These are phyloP conservation scores for Zophobas atratus DNA, from an alignment of 1,140 invertebrate species.

Conservation along the genomic window DNA sequence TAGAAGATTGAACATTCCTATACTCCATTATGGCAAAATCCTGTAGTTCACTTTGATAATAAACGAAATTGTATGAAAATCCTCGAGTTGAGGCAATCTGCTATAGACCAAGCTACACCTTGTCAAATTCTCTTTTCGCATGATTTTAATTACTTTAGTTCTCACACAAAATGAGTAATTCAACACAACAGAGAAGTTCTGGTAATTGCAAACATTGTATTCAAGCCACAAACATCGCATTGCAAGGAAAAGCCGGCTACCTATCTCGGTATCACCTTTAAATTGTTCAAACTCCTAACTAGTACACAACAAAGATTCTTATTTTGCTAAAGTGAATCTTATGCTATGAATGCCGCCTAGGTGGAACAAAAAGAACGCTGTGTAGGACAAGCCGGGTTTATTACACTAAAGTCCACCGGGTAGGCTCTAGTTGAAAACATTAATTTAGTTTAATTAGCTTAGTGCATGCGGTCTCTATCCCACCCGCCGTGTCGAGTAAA, in stretches of 20 bases:
- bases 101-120: neutral
- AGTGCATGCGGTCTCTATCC: neutral
- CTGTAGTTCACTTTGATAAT: neutral
- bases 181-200: conserved; percentile 24
- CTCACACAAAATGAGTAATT: conserved; percentile 17
- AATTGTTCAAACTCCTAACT: neutral
- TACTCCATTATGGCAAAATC: conserved; percentile 11
- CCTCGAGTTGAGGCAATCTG: too few relatives aligned
- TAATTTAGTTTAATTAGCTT: conserved; percentile 31
- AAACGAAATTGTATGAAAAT: neutral
- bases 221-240: conserved; percentile 17
- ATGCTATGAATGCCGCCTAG: conserved; percentile 2
- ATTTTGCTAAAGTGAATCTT: conserved; percentile 3
- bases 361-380: conserved; percentile 16
- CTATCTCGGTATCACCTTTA: neutral
- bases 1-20: conserved; percentile 6
- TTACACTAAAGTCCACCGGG: conserved; percentile 27
- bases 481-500: conserved; percentile 1
- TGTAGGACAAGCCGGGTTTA: conserved; percentile 7
- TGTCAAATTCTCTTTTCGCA: conserved; percentile 7
- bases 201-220: conserved; percentile 32
- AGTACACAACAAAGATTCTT: conserved; percentile 22
- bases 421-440: conserved; percentile 21
- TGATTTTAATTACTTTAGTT: conserved; percentile 23
- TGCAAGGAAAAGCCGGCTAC: conserved; percentile 27